Conservation (phyloP, 1,140 invertebrate genomes). For the Lethrus apterus region DNA sequence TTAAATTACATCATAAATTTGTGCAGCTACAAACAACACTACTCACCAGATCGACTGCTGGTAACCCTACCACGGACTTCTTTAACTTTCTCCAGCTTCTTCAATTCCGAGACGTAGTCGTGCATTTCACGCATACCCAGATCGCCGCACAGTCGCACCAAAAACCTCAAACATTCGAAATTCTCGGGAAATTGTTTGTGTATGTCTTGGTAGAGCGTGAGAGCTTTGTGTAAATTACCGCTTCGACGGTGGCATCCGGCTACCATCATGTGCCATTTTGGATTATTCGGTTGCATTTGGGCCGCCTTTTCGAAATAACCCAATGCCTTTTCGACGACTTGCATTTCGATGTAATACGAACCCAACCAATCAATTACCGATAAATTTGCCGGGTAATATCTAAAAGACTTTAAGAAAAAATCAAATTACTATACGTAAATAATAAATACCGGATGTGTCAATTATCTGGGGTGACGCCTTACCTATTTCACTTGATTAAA, state of each 20-base stretch:
- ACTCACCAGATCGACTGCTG: slow-evolving; percentile 48
- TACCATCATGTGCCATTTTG: slow-evolving; percentile 78
- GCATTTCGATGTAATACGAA: slow-evolving; percentile 84
- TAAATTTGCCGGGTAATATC: slow-evolving; percentile 84
- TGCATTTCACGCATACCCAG: slow-evolving; percentile 73
- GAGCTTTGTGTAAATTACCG: slow-evolving; percentile 77
- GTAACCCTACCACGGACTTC: slow-evolving; percentile 56
- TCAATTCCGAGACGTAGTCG: slow-evolving; percentile 71
- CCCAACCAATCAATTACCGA: slow-evolving; percentile 87
- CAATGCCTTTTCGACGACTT: slow-evolving; percentile 82
- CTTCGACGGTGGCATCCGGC: slow-evolving; percentile 75
- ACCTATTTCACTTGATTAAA: too few species aligned
- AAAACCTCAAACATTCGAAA: slow-evolving; percentile 76
- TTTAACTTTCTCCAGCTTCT: slow-evolving; percentile 74
- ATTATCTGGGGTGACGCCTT: too few species aligned
- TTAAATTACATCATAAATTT: slow-evolving; percentile 21
- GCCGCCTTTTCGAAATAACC: slow-evolving; percentile 82
- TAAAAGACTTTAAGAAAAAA: slow-evolving; percentile 58
- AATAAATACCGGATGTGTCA: too few species aligned
- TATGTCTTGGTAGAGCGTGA: slow-evolving; percentile 73
- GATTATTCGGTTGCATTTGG: slow-evolving; percentile 77
- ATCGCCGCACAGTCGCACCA: slow-evolving; percentile 75
- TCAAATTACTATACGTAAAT: neutral
- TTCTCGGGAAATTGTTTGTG: slow-evolving; percentile 75
- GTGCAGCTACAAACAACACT: slow-evolving; percentile 6